Conservation (phyloP, 2,113 vertebrate species). For the Phyllostomus hastatus region DNA sequence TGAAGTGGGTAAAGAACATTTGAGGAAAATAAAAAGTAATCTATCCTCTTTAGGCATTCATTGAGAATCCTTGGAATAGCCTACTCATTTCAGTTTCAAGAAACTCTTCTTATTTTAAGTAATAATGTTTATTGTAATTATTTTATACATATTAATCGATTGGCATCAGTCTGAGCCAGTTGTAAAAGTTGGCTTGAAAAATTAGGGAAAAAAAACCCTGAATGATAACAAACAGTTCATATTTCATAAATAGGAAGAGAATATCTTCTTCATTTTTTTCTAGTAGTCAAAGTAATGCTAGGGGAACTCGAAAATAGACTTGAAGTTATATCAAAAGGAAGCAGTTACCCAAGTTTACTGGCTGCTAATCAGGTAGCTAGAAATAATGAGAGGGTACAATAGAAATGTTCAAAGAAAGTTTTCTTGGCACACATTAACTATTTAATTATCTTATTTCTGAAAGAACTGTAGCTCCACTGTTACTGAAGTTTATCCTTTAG, state of each 20-base stretch:
- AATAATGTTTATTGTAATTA: not conserved
- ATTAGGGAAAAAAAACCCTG: not conserved
- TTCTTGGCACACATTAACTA: constrained; percentile 7
- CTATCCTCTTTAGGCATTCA: not conserved
- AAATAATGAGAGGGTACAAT: constrained; percentile 44
- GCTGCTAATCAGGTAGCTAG: constrained; percentile 46
- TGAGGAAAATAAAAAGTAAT: not conserved
- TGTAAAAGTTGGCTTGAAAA: not conserved
- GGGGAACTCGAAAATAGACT: not conserved
- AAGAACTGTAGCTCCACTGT: constrained; percentile 32
- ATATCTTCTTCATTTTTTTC: not conserved
- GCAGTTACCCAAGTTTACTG: constrained; percentile 45
- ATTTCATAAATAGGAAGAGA: constrained; percentile 22
- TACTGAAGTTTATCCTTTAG: constrained; percentile 11
- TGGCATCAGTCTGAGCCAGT: not conserved
- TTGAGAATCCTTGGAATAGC: not conserved
- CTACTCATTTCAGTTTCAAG: not conserved
- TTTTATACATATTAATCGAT: not conserved
- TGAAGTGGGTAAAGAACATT: not conserved
- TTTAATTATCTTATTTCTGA: constrained; percentile 56
- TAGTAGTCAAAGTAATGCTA: not conserved
- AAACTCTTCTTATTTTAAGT: constrained; percentile 25
- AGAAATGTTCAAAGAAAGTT: constrained; percentile 45
- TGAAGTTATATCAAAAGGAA: constrained; percentile 20
- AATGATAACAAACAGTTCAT: constrained; percentile 1